Percentiles rank a stretch among this genome's conserved stretches.
phyloP scores from a whole-genome alignment of 2,888 invertebrate species.

The Rhagonycha fulva region DNA sequence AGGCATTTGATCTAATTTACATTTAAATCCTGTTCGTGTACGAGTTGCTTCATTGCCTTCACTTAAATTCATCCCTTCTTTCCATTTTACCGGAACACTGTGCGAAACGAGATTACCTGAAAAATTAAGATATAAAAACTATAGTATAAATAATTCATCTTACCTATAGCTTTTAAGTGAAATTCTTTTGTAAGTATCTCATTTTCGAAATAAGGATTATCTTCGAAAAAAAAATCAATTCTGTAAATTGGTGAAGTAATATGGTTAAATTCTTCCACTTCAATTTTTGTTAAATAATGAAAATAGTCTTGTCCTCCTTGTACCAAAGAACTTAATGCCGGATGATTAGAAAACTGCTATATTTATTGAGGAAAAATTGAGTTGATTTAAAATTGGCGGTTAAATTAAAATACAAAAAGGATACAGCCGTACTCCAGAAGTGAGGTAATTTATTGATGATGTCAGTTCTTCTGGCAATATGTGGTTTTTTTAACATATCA shows the following conservation, averaged over 20 bases:
- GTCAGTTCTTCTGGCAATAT: constrained; percentile 75
- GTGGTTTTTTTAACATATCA: constrained; percentile 77
- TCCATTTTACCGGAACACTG: constrained; percentile 80
- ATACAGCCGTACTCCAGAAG: constrained; percentile 85
- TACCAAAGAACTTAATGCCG: constrained; percentile 78
- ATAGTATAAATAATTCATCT: constrained; percentile 38
- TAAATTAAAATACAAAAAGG: constrained; percentile 38
- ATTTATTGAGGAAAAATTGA: constrained; percentile 43
- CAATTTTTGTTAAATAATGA: constrained; percentile 70
- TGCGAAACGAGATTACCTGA: constrained; percentile 72
- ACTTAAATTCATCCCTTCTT: constrained; percentile 74
- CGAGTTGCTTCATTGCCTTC: constrained; percentile 62
- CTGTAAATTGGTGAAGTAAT: constrained; percentile 79
- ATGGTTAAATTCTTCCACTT: constrained; percentile 86
- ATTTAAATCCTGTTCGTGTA: constrained; percentile 62
- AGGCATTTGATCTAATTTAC: constrained; percentile 69
- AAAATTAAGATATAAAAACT: constrained; percentile 19
- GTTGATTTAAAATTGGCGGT: constrained; percentile 22
- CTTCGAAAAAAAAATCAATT: constrained; percentile 76
- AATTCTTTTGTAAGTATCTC: constrained; percentile 79
- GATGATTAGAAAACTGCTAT: constrained; percentile 80
- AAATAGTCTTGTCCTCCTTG: constrained; percentile 82
- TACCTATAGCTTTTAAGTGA: constrained; percentile 65
- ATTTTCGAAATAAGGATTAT: constrained; percentile 84
- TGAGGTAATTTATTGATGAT: constrained; percentile 78